Evolutionary conservation across 2,888 invertebrate species (phyloP).

Genomic region (Bellardia pandia): DNA sequence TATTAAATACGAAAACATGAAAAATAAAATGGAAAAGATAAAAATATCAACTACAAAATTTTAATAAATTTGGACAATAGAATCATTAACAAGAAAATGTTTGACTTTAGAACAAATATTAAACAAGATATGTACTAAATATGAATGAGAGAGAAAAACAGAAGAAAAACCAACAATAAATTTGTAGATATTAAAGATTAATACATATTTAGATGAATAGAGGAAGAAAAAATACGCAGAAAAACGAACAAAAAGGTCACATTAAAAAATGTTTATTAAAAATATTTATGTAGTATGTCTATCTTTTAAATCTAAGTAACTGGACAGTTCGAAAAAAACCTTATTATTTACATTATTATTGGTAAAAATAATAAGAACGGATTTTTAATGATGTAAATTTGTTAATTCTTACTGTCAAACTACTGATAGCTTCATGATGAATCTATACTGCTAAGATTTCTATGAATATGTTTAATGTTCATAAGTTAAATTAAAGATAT

Average conservation of each 20-base stretch:
- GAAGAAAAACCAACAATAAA: conserved; percentile 7
- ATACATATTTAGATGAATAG: conserved; percentile 1
- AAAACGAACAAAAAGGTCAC: conserved; percentile 43
- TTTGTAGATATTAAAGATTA: conserved; percentile 49
- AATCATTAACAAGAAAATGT: conserved; percentile 55
- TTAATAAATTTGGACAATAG: conserved; percentile 56
- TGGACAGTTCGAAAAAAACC: not conserved
- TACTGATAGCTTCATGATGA: no score
- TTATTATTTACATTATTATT: not conserved
- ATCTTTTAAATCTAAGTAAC: not conserved
- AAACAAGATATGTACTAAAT: not conserved
- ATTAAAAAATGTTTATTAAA: conserved; percentile 60
- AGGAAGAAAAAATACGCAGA: conserved; percentile 17
- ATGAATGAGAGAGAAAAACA: not conserved
- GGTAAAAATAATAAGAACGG: no score
- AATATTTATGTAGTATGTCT: conserved; percentile 20
- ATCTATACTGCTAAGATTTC: no score
- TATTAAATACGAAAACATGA: conserved; percentile 30
- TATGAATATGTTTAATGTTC: no score
- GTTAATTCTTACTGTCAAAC: no score
- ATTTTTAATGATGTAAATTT: no score
- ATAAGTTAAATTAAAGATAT: no score
- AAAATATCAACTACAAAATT: conserved; percentile 52
- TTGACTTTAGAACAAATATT: conserved; percentile 32
- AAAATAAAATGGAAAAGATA: conserved; percentile 6